Evolutionary conservation across 2,888 invertebrate species (phyloP), one percentile per base, ranked within the genome.

Genomic region (Agrilus cyanescens): DNA sequence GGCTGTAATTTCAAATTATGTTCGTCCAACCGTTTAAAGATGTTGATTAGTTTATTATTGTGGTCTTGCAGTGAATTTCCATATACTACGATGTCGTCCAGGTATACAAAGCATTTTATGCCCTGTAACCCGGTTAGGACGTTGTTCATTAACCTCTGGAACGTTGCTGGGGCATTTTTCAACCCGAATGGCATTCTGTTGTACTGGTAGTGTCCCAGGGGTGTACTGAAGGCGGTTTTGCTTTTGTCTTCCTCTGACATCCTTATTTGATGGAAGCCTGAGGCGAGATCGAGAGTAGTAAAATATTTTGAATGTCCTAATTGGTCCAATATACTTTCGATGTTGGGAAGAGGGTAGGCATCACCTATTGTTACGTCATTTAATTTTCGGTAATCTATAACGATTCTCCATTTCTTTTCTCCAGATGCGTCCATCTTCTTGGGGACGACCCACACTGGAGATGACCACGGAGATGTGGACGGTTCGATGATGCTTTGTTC

Each of bases 121-220:
- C 35, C 32, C 29, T 13, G 12, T 14, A 38, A 7, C 12, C 38
- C 43, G 12, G 8, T 7, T 12, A 38, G 10, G 5, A 43, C 34
- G 15, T 14, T 56, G 33, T 64, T 57, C 63, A 65, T 65, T 14
- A 61, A 43, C 3, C 62, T 40, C 50, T 65, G 63, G 37, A 67
- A 64, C 0, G 63, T 62, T 2, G 58, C 56, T 0, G 63, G 63
- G 1, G 63, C 61, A 41, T 61, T 61, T 51, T 58, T 60, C 6
- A 66, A 50, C 2, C 56, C 61, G 44, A 63, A 59, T 0, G 57
- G 58, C 53, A 61, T 55, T n/a, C 58, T 42, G 2, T 40, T 44
- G 34, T 52, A 62, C 40, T 61, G 56, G 32, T 49, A 60, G 41
- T 61, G 60, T n/a, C 57, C 59, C 12, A 44, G 34, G 16, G 48